Percentiles rank a stretch among this genome's conserved stretches.
These are phyloP conservation scores for Lithophane semibrunnea DNA, from an alignment of 2,888 invertebrate genomes.

Conservation along the genomic window DNA sequence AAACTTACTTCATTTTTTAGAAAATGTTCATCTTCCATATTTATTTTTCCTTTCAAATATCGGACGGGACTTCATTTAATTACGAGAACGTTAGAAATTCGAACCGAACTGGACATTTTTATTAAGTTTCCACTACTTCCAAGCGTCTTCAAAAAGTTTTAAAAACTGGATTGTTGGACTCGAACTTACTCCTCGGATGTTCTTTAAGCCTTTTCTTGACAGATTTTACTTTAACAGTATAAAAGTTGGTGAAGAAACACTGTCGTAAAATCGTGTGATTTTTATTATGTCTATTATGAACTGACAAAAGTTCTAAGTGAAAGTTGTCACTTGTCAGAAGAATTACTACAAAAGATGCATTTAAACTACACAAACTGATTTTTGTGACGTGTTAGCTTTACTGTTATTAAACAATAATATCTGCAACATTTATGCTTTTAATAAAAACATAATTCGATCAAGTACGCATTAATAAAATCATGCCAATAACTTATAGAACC, in stretches of 20 bases:
- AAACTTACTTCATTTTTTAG: neutral
- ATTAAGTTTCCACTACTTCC: constrained; percentile 48
- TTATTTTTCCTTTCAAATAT: neutral
- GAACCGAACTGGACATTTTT: constrained; percentile 47
- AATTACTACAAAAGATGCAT: neutral
- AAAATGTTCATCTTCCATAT: neutral
- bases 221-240: constrained; percentile 27
- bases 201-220: constrained; percentile 34
- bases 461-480: neutral
- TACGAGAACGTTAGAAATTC: constrained; percentile 18
- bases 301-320: constrained; percentile 12
- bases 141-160: constrained; percentile 41
- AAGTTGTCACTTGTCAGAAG: neutral
- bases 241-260: constrained; percentile 18
- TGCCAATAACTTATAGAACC: no score
- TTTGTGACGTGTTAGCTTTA: neutral
- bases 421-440: neutral
- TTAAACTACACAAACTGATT: neutral
- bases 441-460: neutral
- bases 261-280: constrained; percentile 19
- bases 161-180: constrained; percentile 43
- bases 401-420: neutral
- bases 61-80: constrained; percentile 34
- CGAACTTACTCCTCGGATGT: constrained; percentile 30
- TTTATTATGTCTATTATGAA: constrained; percentile 11